These are phyloP conservation scores for Chymomyza costata DNA, from an alignment of 1,140 invertebrate genomes.

Conservation along the genomic window DNA sequence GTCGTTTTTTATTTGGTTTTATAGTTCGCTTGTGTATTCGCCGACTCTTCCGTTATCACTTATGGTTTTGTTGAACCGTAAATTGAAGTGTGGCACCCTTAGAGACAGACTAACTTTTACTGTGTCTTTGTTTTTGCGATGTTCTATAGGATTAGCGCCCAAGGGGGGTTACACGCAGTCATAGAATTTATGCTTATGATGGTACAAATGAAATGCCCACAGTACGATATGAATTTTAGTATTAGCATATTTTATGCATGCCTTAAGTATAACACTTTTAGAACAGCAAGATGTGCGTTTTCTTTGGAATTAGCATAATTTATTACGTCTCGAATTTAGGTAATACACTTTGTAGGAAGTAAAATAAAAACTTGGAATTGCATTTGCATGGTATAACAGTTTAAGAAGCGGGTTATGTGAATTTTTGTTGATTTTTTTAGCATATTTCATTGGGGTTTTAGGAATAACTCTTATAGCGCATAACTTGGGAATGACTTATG, in stretches of 20 bases:
- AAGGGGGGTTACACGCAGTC: conserved; percentile 18
- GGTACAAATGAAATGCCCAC: not conserved
- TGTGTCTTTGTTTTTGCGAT: conserved; percentile 18
- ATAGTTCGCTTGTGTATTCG: conserved; percentile 2
- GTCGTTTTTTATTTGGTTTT: conserved; percentile 12
- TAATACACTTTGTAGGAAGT: no score
- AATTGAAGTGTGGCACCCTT: conserved; percentile 25
- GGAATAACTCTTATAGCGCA: no score
- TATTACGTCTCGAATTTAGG: no score
- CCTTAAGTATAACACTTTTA: conserved; percentile 10
- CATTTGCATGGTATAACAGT: no score
- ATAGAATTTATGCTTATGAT: conserved; percentile 43
- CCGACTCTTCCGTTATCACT: conserved; percentile 23
- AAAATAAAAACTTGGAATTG: no score
- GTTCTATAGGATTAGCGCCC: conserved; percentile 25
- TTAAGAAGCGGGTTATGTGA: no score
- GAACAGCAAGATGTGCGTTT: no score
- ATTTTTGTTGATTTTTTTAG: no score
- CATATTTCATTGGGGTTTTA: no score
- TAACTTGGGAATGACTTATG: no score
- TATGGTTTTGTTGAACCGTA: conserved; percentile 8
- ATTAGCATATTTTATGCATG: not conserved
- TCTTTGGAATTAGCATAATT: no score
- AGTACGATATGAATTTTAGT: no score
- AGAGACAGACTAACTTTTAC: conserved; percentile 6